Conservation (phyloP, 2,113 vertebrate genomes). For the Scatophagus argus region DNA sequence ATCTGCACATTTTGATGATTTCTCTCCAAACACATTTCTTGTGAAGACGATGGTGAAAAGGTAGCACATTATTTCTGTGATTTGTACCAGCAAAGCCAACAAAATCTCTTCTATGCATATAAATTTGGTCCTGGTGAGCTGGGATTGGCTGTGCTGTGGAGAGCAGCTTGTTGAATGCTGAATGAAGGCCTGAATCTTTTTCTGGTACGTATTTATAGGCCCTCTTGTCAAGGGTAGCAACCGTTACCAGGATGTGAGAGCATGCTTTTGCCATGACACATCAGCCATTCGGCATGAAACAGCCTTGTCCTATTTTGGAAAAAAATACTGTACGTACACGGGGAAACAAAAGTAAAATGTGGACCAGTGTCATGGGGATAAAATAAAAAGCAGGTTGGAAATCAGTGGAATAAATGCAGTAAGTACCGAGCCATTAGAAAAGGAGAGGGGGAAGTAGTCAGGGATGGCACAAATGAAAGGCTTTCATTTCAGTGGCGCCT, state of each 20-base stretch:
- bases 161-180: conserved; percentile 51
- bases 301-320: not conserved
- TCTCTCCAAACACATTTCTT: not conserved
- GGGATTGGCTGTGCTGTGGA: conserved; percentile 31
- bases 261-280: conserved; percentile 61
- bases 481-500: conserved; percentile 34
- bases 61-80: conserved; percentile 8
- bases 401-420: not conserved
- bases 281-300: conserved; percentile 33
- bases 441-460: not conserved
- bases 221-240: conserved; percentile 74
- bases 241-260: conserved; percentile 73
- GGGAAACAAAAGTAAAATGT: not conserved
- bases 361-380: not conserved
- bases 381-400: conserved; percentile 1
- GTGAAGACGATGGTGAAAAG: conserved; percentile 4
- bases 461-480: conserved; percentile 5
- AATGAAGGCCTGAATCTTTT: conserved; percentile 54
- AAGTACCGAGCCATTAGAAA: not conserved
- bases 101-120: conserved; percentile 32
- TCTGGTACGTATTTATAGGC: conserved; percentile 69
- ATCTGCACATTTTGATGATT: not conserved
- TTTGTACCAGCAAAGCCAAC: conserved; percentile 22
- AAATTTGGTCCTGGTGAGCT: conserved; percentile 11
- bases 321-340: not conserved